Conservation (phyloP, 1,140 invertebrate genomes). For the Nilaparvata lugens region DNA sequence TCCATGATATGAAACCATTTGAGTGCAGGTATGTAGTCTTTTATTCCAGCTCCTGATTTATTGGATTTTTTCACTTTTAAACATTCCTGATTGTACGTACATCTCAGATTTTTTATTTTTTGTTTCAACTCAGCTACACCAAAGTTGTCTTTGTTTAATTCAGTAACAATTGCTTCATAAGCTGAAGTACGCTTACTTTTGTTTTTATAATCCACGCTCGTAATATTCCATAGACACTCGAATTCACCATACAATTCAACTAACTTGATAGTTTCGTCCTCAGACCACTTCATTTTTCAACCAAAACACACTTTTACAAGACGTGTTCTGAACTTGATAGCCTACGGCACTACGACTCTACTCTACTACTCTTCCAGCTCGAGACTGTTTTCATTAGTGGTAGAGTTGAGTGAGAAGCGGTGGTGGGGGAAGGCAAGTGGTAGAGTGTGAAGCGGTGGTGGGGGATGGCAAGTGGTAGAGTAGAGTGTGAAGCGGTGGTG, state of each 20-base stretch:
- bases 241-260: slow-evolving; percentile 10
- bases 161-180: slow-evolving; percentile 11
- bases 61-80: slow-evolving; percentile 11
- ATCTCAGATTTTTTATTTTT: slow-evolving; percentile 16
- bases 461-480: too few relatives aligned
- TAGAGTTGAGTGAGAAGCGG: too few relatives aligned
- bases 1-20: slow-evolving; percentile 12
- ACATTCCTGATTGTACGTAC: slow-evolving; percentile 11
- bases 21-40: slow-evolving; percentile 11
- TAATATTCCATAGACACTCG: slow-evolving; percentile 14
- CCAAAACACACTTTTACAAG: too few relatives aligned
- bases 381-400: too few relatives aligned
- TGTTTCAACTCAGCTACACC: slow-evolving; percentile 7
- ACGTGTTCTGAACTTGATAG: too few relatives aligned
- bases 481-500: too few relatives aligned
- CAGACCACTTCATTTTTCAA: too few relatives aligned
- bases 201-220: slow-evolving; percentile 6
- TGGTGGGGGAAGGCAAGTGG: too few relatives aligned
- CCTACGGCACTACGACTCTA: too few relatives aligned
- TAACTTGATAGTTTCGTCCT: not conserved
- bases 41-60: slow-evolving; percentile 7
- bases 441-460: too few relatives aligned
- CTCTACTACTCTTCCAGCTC: too few relatives aligned
- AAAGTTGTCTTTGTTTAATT: slow-evolving; percentile 8
- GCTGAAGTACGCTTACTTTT: slow-evolving; percentile 5